Evolutionary conservation across 92 coral and sea anemone genomes (phyloP), one percentile per base, ranked within the genome.

Genomic region (Siderastrea siderea): DNA sequence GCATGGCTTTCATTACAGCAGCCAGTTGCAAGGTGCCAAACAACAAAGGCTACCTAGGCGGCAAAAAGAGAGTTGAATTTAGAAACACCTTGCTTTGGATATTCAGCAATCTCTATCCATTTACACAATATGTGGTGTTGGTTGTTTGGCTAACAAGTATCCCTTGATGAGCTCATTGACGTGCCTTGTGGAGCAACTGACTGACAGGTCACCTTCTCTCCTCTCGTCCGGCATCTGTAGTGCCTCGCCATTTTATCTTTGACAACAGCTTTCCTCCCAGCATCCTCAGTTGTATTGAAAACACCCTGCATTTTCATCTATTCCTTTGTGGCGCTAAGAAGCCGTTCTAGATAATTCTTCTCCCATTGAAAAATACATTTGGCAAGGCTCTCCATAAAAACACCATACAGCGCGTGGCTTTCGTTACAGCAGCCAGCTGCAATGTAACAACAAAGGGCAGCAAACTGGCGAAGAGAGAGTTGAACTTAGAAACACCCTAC

Each of bases 1-100:
- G 60, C 91, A 44, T 94, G 94, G 46, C 94, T 69, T 19, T 91
- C 96, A 5, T 91, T 81, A 16, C 49, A 89, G 60, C 96, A 94
- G 3, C 91, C 90, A 65, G 78, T 62, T 7, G 97, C 86, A n/a
- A 84, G 10, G 50, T 87, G 82, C 47, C 97, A 38, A 15, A 87
- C 51, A 0, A 47, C 10, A n/a, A 93, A 57, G 17, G 87, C 63
- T 0, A 2, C 75, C 91, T 91, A 93, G 45, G 38, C 46, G 6
- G 71, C 38, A 70, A 87, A 90, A 64, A 86, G 74, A 61, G 79
- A 67, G 67, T 88, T 92, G 1, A 67, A 49, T 74, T 69, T 70
- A 11, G 69, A 19, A n/a, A n/a, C n/a, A n/a, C n/a, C n/a, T n/a
- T n/a, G n/a, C n/a, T n/a, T n/a, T n/a, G n/a, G n/a, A n/a, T n/a